Base-by-base conservation (phyloP, 2,113 vertebrate genomes). In the Galeopterus variegatus region DNA sequence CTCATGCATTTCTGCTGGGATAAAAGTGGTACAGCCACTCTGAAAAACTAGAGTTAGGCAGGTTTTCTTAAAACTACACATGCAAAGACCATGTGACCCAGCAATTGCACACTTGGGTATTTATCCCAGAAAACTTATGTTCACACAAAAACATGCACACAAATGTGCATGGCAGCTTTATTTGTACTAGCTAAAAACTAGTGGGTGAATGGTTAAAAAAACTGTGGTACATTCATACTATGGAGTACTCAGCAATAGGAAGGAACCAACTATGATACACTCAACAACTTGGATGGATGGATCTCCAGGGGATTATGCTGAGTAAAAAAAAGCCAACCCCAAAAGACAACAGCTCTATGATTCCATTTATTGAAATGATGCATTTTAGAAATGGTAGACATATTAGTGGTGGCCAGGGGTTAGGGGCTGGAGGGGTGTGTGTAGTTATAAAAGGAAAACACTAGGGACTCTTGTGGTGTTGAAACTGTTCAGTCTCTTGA, bases 351-450 rank as follows among this genome's bases (percentile, higher is more conserved):
- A 41, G 41, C 41, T 56, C 70, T 45, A 5, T 81, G 56, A 9
- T 14, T 26, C 56, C n/a, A 58, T 41, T 41, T 41, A 81, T 60
- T 94, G 73, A 88, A 88, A 70, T 52, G 41, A 81, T 13, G 69
- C 3, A 41, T 73, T 82, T 82, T 82, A 94, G 54, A 94, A 94
- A 76, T 48, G 23, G 50, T 83, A 41, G 48, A 75, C 54, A 88
- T 24, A 36, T n/a, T 72, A 33, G 86, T 52, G 65, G 73, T 41
- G 64, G 21, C 60, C 28, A 58, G 19, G 81, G 24, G 11, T 26
- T 52, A 52, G 15, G 31, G 21, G 36, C 10, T 76, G 26, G 18
- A 12, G 58, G 62, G 33, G 62, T 69, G 36, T 17, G n/a, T 45
- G 13, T 67, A 36, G 14, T 23, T 88, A 48, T 36, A 83, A 83